Percentiles rank a stretch among this genome's conserved stretches.
These are phyloP conservation scores for Motacilla alba DNA, from an alignment of 2,113 vertebrate species.

Conservation along the genomic window DNA sequence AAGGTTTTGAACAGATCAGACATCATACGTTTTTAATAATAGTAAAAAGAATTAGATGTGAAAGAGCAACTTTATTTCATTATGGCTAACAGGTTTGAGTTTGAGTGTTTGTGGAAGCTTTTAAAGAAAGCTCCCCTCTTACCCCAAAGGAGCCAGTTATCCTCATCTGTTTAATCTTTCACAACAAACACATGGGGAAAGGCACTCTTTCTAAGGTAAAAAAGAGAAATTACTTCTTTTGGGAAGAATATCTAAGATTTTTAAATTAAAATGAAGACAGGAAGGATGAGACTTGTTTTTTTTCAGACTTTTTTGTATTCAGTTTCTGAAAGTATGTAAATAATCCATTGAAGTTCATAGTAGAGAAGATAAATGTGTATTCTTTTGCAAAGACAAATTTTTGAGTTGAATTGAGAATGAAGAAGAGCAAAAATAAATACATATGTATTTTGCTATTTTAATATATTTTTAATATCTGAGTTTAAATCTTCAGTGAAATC, in stretches of 20 bases:
- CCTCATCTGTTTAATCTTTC: not conserved
- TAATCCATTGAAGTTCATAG: not conserved
- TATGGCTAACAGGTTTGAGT: not conserved
- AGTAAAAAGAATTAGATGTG: not conserved
- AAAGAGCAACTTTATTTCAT: not conserved
- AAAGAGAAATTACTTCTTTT: not conserved
- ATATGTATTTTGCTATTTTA: not conserved
- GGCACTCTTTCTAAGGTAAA: not conserved
- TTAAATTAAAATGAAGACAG: not conserved
- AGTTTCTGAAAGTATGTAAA: not conserved
- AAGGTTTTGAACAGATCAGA: not conserved
- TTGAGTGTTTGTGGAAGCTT: not conserved
- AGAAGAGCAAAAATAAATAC: not conserved
- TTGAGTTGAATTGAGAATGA: not conserved
- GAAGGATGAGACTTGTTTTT: not conserved
- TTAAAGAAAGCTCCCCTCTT: not conserved
- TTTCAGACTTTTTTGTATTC: not conserved
- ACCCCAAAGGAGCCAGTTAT: not conserved
- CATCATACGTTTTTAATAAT: not conserved
- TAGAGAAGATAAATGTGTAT: not conserved
- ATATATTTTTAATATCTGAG: not conserved
- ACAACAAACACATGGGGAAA: not conserved
- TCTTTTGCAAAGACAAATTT: not conserved
- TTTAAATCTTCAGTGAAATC: not conserved
- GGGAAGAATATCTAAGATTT: not conserved